These are phyloP conservation scores for Lasius fuliginosus DNA, from an alignment of 2,888 invertebrate species.

Conservation along the genomic window DNA sequence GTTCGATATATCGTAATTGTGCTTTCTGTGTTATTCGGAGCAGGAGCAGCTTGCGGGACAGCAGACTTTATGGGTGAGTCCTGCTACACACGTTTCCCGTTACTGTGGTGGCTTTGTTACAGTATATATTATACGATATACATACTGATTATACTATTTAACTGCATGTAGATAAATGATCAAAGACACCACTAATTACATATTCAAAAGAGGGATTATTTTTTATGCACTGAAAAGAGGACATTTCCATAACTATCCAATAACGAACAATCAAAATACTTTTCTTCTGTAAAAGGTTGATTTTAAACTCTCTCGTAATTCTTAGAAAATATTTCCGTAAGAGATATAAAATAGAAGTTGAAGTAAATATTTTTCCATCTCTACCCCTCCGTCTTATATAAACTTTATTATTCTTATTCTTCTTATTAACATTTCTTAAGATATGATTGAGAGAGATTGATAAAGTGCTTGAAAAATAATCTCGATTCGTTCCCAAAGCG, in stretches of 20 bases:
- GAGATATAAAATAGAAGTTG: neutral
- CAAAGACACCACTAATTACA: slow-evolving; percentile 70
- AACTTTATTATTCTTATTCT: slow-evolving; percentile 14
- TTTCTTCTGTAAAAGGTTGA: neutral
- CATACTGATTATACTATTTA: slow-evolving; percentile 65
- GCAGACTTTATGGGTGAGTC: slow-evolving; percentile 94
- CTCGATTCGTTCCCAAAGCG: slow-evolving; percentile 62
- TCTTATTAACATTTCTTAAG: neutral
- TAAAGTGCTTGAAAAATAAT: slow-evolving; percentile 71
- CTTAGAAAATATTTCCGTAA: neutral
- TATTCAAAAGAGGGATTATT: slow-evolving; percentile 74
- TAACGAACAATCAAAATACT: neutral
- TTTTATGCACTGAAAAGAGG: slow-evolving; percentile 63
- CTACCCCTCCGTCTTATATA: neutral
- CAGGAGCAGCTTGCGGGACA: slow-evolving; percentile 96
- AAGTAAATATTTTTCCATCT: neutral
- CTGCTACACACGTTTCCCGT: slow-evolving; percentile 72
- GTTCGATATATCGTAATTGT: slow-evolving; percentile 78
- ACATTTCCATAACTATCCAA: slow-evolving; percentile 3
- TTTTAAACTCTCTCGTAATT: neutral
- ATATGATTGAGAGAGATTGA: neutral
- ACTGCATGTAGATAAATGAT: slow-evolving; percentile 76
- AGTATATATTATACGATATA: slow-evolving; percentile 62
- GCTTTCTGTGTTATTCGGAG: slow-evolving; percentile 84
- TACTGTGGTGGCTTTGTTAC: slow-evolving; percentile 82